A percentile compares a stretch with the other conserved stretches of the same genome.
Conservation (phyloP, 2,888 invertebrate species). For the Lomographa bimaculata region DNA sequence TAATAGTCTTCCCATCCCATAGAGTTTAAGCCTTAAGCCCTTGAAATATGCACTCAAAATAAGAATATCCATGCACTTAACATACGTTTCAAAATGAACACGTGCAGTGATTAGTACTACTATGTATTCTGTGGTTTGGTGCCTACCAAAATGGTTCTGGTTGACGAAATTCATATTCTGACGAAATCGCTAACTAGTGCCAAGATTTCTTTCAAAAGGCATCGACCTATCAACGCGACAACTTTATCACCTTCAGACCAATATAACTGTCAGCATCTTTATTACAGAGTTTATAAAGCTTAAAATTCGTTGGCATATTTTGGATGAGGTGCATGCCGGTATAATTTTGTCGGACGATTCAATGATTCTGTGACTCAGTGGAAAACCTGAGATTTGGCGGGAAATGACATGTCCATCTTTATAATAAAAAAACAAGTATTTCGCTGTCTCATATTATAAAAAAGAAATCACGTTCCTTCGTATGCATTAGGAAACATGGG, state of each 20-base stretch:
- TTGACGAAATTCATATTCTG: slow-evolving; percentile 69
- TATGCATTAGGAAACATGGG: too few relatives aligned
- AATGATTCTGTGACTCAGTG: slow-evolving; percentile 53
- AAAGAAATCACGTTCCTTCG: too few relatives aligned
- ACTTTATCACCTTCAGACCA: slow-evolving; percentile 31
- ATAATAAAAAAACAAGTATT: too few relatives aligned
- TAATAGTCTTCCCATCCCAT: too few relatives aligned
- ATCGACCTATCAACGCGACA: slow-evolving; percentile 64
- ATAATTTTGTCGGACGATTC: slow-evolving; percentile 43
- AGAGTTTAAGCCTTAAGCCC: too few relatives aligned
- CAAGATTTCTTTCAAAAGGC: slow-evolving; percentile 76
- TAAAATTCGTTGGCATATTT: slow-evolving; percentile 24
- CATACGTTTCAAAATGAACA: slow-evolving; percentile 9
- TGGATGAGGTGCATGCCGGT: slow-evolving; percentile 8
- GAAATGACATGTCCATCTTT: slow-evolving; percentile 46
- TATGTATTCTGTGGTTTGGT: neutral
- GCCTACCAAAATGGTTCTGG: slow-evolving; percentile 47
- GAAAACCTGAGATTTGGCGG: slow-evolving; percentile 42
- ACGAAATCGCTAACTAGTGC: slow-evolving; percentile 70
- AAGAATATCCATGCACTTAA: too few relatives aligned
- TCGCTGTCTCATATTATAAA: too few relatives aligned
- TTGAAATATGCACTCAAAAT: too few relatives aligned
- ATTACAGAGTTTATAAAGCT: slow-evolving; percentile 32
- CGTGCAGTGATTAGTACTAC: slow-evolving; percentile 3
- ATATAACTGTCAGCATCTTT: slow-evolving; percentile 23